Base-by-base conservation (phyloP, 2,888 invertebrate genomes). In the Helobdella robusta region DNA sequence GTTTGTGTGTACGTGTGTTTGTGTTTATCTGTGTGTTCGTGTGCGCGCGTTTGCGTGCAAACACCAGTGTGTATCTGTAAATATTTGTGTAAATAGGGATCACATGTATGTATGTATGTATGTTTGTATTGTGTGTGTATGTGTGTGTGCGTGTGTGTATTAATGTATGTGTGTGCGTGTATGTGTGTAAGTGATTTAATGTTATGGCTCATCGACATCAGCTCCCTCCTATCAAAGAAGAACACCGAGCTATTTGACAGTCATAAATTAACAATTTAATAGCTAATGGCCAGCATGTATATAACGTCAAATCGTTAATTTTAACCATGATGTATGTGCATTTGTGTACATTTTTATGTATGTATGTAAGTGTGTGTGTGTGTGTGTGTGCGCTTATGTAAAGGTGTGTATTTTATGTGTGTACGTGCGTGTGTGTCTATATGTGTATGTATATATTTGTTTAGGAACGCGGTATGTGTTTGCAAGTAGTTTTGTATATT, bases 71-170 rank as follows among this genome's bases (percentile, higher is more conserved):
- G n/a, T 40, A n/a, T 40, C 11, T 40, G 44, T 40, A 40, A 15
- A n/a, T 40, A 40, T 40, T 11, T 40, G n/a, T 40, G 44, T 40
- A 40, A 15, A n/a, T 40, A 40, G 11, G 44, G 11, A 40, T 40
- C n/a, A n/a, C n/a, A 40, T 40, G 44, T 40, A 40, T 40, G 44
- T 40, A 40, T 40, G 44, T 40, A 40, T 40, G 44, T 40, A 40
- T 40, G 44, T 40, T 15, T 40, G 44, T 40, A 40, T 40, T 40
- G n/a, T 40, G 44, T 40, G n/a, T 40, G 44, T 40, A 40, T 40
- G 44, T 40, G n/a, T 40, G 44, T 40, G n/a, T 40, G 44, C n/a
- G n/a, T 40, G 44, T 40, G n/a, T 40, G 44, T 40, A 40, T 40
- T 11, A 15, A 40, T 40, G 44, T 40, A 40, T 40, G 44, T 40